Percentiles rank a stretch among this genome's conserved stretches.
Evolutionary conservation across 2,113 vertebrate species (phyloP).

Genomic region (Poeciliopsis turrubarensis): DNA sequence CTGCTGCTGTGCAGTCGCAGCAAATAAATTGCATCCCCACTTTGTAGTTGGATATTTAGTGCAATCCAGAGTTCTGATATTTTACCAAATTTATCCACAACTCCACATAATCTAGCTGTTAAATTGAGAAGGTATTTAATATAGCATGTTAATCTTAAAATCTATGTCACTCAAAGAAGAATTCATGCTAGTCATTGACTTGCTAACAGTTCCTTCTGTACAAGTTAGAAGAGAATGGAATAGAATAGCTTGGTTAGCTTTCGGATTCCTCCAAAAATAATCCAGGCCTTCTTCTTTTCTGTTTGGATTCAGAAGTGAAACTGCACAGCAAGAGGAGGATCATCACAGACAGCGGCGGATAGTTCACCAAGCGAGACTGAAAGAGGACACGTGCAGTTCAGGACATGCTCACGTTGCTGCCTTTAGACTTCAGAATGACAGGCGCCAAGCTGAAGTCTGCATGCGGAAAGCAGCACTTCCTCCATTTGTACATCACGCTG

Average conservation of each 20-base stretch:
- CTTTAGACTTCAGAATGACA: slow-evolving; percentile 38
- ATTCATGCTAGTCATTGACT: slow-evolving; percentile 30
- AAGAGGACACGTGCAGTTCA: slow-evolving; percentile 2
- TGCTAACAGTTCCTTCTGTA: not conserved
- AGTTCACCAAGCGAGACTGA: not conserved
- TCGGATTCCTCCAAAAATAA: not conserved
- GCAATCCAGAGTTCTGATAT: no score
- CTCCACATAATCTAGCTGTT: not conserved
- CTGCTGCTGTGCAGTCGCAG: no score
- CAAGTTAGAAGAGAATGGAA: not conserved
- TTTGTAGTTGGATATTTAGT: no score
- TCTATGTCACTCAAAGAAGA: slow-evolving; percentile 24
- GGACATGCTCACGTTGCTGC: slow-evolving; percentile 12
- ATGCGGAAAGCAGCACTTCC: slow-evolving; percentile 49
- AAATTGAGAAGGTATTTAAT: not conserved
- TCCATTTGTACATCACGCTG: slow-evolving; percentile 50
- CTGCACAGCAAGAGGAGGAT: not conserved
- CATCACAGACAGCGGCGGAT: not conserved
- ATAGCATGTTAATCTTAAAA: not conserved
- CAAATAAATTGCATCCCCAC: no score
- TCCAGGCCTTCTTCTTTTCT: not conserved
- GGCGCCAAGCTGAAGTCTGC: slow-evolving; percentile 6
- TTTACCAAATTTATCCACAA: not conserved
- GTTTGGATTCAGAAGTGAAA: not conserved
- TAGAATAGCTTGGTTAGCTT: not conserved